Percentiles rank a stretch among this genome's conserved stretches.
These are phyloP conservation scores for Apomyelois bistriatella DNA, from an alignment of 2,888 invertebrate species.

Conservation along the genomic window DNA sequence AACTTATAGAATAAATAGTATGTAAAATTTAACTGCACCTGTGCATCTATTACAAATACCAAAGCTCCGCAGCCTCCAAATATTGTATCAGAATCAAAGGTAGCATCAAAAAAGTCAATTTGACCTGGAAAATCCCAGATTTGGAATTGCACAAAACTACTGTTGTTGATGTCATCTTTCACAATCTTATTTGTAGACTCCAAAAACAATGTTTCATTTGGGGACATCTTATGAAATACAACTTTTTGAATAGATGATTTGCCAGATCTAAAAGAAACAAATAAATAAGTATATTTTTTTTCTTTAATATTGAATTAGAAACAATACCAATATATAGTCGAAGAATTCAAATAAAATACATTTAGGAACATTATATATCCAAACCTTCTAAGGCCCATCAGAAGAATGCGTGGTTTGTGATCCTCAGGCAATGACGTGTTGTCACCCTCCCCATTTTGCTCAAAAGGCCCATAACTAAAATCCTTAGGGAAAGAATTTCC, in stretches of 20 bases:
- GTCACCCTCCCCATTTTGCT: constrained; percentile 87
- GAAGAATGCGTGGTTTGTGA: constrained; percentile 94
- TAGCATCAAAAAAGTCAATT: constrained; percentile 97
- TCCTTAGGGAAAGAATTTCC: constrained; percentile 91
- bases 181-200: constrained; percentile 99
- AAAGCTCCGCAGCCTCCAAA: constrained; percentile 98
- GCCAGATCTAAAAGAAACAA: constrained; percentile 87
- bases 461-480: constrained; percentile 94
- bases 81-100: constrained; percentile 97
- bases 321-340: too few species aligned
- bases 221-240: constrained; percentile 99
- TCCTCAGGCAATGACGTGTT: constrained; percentile 83
- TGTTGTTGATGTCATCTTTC: constrained; percentile 98
- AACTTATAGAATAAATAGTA: too few species aligned
- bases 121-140: constrained; percentile 99
- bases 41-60: constrained; percentile 99
- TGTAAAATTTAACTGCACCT: constrained; percentile 71
- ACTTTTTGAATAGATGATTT: constrained; percentile 99
- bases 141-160: constrained; percentile 98
- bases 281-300: too few species aligned
- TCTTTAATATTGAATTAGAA: too few species aligned
- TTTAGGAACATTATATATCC: too few species aligned
- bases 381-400: constrained; percentile 92
- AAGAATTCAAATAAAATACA: too few species aligned
- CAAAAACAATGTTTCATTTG: constrained; percentile 98